A percentile compares a stretch with the other conserved stretches of the same genome.
phyloP scores from a whole-genome alignment of 2,888 invertebrate genomes.

The Heteropelma amictum region DNA sequence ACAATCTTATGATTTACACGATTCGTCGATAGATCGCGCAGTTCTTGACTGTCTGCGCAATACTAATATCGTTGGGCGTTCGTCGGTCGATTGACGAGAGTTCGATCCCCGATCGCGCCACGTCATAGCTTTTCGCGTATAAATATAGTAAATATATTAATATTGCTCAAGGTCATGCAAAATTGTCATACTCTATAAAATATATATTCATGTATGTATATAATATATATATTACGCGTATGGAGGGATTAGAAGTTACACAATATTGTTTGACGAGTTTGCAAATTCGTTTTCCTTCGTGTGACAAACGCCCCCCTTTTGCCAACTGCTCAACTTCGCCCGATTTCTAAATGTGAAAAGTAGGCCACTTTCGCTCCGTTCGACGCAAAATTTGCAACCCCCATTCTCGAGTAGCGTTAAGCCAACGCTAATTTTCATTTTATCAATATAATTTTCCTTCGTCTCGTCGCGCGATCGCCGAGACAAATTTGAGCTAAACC shows the following conservation, averaged over 20 bases:
- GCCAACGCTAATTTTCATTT: neutral
- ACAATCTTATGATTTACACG: constrained; percentile 66
- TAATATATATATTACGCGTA: constrained; percentile 64
- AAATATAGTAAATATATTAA: constrained; percentile 66
- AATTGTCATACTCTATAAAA: constrained; percentile 72
- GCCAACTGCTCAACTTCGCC: constrained; percentile 23
- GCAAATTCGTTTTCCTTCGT: constrained; percentile 28
- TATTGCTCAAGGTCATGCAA: constrained; percentile 75
- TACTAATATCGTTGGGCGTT: constrained; percentile 9
- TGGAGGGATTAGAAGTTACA: constrained; percentile 72
- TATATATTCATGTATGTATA: constrained; percentile 66
- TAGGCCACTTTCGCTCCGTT: neutral
- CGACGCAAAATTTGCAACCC: neutral
- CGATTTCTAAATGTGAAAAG: constrained; percentile 8
- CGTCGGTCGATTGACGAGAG: constrained; percentile 19
- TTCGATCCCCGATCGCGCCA: constrained; percentile 19
- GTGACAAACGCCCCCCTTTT: neutral
- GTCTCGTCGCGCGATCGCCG: neutral
- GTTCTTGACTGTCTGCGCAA: constrained; percentile 5
- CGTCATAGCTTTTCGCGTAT: constrained; percentile 35
- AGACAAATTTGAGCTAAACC: constrained; percentile 41
- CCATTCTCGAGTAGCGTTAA: neutral
- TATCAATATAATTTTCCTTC: neutral
- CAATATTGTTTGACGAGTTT: constrained; percentile 61
- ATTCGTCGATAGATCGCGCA: constrained; percentile 61